Evolutionary conservation across 2,888 invertebrate species (phyloP).

Genomic region (Coecobrya sp.): DNA sequence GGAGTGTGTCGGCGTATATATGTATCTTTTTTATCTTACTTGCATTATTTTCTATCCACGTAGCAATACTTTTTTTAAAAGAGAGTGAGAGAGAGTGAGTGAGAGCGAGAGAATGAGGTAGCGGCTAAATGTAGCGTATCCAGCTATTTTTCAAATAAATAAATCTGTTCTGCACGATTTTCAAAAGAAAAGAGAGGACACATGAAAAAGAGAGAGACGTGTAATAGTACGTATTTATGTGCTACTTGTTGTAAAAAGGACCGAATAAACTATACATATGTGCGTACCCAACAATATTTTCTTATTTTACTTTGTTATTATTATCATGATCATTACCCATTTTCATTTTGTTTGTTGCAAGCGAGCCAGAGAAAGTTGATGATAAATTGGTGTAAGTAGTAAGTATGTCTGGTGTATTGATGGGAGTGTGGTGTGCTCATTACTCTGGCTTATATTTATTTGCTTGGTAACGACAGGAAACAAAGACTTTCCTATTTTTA

Average conservation of each 20-base stretch:
- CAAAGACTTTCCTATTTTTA: background rate
- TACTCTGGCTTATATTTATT: background rate
- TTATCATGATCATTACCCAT: constrained; percentile 12
- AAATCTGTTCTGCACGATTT: constrained; percentile 79
- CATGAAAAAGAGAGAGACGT: constrained; percentile 36
- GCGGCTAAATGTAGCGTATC: constrained; percentile 77
- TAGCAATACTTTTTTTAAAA: constrained; percentile 16
- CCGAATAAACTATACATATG: background rate
- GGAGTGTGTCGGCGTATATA: background rate
- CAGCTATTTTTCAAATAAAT: constrained; percentile 79
- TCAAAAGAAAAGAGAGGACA: constrained; percentile 39
- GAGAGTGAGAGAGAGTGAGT: background rate
- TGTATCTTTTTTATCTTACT: background rate
- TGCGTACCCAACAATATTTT: background rate
- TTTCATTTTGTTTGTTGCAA: constrained; percentile 21
- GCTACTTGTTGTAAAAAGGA: constrained; percentile 20
- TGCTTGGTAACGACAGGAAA: background rate
- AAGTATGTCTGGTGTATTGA: background rate
- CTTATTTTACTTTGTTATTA: constrained; percentile 1
- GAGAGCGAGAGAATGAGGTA: constrained; percentile 55
- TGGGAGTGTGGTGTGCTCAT: background rate
- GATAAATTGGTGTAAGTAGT: constrained; percentile 28
- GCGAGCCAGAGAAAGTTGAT: constrained; percentile 44
- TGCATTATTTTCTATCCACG: background rate
- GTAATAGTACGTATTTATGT: constrained; percentile 51